Evolutionary conservation across 2,113 vertebrate species (phyloP).

Genomic region (Fulmarus glacialis): DNA sequence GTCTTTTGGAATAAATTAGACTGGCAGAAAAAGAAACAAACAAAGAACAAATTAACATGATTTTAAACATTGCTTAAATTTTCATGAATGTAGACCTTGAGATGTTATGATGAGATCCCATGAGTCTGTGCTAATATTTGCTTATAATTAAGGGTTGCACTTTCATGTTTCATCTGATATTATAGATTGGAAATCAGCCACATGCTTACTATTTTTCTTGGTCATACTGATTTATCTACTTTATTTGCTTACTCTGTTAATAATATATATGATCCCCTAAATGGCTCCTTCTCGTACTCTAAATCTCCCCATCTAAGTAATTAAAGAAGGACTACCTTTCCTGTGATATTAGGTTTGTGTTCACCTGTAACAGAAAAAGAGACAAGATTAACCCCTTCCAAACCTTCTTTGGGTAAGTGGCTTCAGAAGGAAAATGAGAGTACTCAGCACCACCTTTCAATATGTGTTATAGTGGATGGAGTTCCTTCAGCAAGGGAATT

Average conservation of each 20-base stretch:
- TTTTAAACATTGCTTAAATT: slow-evolving; percentile 86
- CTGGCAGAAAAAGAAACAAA: slow-evolving; percentile 80
- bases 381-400: background rate
- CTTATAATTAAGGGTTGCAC: slow-evolving; percentile 81
- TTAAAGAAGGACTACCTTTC: background rate
- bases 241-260: slow-evolving; percentile 54
- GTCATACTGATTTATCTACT: slow-evolving; percentile 44
- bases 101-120: slow-evolving; percentile 83
- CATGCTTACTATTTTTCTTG: slow-evolving; percentile 63
- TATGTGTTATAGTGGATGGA: background rate
- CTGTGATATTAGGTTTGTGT: background rate
- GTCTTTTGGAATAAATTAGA: slow-evolving; percentile 84
- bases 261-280: slow-evolving; percentile 35
- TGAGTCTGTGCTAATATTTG: slow-evolving; percentile 81
- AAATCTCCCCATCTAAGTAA: background rate
- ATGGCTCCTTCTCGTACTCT: background rate
- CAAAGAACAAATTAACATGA: slow-evolving; percentile 86
- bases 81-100: slow-evolving; percentile 85
- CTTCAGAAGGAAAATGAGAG: background rate
- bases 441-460: background rate
- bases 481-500: background rate
- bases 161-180: slow-evolving; percentile 81
- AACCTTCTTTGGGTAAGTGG: background rate
- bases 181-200: slow-evolving; percentile 76
- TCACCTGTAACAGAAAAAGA: background rate